phyloP scores from a whole-genome alignment of 2,888 invertebrate species.

The Cheilosia urbana region DNA sequence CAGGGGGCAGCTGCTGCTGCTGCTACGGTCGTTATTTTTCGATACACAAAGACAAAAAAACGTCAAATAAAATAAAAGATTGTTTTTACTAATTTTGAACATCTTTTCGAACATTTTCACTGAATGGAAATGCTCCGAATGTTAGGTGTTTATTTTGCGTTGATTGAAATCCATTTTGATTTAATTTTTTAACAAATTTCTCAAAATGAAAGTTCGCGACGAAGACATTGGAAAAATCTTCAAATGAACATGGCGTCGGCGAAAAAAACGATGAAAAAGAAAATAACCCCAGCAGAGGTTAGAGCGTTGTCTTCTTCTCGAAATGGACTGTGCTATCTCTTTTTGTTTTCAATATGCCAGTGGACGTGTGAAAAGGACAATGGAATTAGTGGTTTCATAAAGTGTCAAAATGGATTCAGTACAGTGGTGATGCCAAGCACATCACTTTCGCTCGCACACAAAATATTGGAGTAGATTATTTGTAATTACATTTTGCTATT shows the following conservation, averaged over 20 bases:
- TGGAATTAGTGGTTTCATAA: neutral
- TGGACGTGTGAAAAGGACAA: constrained; percentile 9
- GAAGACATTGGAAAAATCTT: constrained; percentile 58
- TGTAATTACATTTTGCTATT: too few species aligned
- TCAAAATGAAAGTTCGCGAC: constrained; percentile 61
- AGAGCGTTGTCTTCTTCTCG: constrained; percentile 31
- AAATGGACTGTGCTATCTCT: neutral
- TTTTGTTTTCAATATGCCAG: neutral
- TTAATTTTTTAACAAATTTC: constrained; percentile 34
- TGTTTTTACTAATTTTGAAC: constrained; percentile 66
- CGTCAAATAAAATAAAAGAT: constrained; percentile 68
- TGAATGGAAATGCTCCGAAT: constrained; percentile 51
- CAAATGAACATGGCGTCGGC: constrained; percentile 82
- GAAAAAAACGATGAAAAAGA: constrained; percentile 78
- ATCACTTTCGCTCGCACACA: too few species aligned
- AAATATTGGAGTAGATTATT: constrained; percentile 32
- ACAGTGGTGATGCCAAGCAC: constrained; percentile 31
- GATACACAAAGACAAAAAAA: constrained; percentile 71
- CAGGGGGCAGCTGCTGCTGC: constrained; percentile 52
- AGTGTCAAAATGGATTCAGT: constrained; percentile 35
- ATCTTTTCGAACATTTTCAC: constrained; percentile 70
- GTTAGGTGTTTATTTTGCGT: constrained; percentile 49
- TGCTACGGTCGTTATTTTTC: constrained; percentile 60
- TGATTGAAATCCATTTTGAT: constrained; percentile 65
- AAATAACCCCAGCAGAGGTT: constrained; percentile 32